These are phyloP conservation scores for Xyrichtys novacula DNA, from an alignment of 2,797 vertebrate species.

Conservation along the genomic window DNA sequence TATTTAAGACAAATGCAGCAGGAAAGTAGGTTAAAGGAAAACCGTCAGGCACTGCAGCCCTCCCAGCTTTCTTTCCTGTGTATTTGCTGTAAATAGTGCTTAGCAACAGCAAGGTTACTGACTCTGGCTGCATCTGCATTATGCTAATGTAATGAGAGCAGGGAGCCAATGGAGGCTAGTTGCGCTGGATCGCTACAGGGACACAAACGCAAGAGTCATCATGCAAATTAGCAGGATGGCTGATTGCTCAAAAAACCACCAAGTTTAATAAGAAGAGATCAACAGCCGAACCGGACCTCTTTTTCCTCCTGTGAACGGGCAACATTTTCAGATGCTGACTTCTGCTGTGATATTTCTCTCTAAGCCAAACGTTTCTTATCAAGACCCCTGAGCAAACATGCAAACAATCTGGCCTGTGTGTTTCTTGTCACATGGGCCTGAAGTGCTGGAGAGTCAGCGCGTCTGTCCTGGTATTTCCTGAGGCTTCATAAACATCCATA, in stretches of 20 bases:
- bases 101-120: constrained; percentile 72
- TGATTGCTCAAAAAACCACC: constrained; percentile 41
- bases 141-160: constrained; percentile 73
- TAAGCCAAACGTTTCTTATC: constrained; percentile 74
- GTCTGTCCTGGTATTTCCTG: constrained; percentile 89
- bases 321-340: too few relatives aligned
- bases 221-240: constrained; percentile 57
- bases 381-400: constrained; percentile 67
- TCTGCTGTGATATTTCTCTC: constrained; percentile 61
- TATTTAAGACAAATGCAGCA: constrained; percentile 5
- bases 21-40: constrained; percentile 33
- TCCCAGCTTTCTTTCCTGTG: constrained; percentile 38
- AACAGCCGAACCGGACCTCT: constrained; percentile 20
- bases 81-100: constrained; percentile 66
- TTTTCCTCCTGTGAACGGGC: constrained; percentile 16
- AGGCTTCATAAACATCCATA: constrained; percentile 83
- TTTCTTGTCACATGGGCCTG: constrained; percentile 80
- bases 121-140: constrained; percentile 75
- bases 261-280: constrained; percentile 25
- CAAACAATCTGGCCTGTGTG: constrained; percentile 83
- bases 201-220: constrained; percentile 52
- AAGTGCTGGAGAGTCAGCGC: constrained; percentile 81
- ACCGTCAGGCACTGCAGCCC: constrained; percentile 41
- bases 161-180: constrained; percentile 54
- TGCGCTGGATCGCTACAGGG: constrained; percentile 36